Evolutionary conservation across 2,888 invertebrate genomes (phyloP), one percentile per base, ranked within the genome.

Genomic region (Drepana falcataria): DNA sequence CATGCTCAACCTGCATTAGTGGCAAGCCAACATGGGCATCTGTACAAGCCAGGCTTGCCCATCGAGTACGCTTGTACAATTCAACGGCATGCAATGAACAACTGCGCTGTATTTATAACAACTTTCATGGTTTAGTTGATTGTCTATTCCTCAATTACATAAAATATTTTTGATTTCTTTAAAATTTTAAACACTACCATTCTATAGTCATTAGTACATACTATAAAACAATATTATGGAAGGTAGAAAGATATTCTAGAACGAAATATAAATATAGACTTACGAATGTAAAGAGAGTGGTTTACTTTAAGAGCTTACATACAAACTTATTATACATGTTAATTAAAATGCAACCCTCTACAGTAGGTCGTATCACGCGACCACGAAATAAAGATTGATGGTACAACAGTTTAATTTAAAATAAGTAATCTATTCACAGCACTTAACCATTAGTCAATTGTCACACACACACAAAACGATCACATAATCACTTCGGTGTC

Each of bases 361-460:
- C 60, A 68, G 73, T 77, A 82, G 83, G 82, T 75, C 79, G 70
- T 74, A 79, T 77, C 75, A 77, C 79, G 77, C 81, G 79, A 78
- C 77, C 81, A 80, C 73, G 68, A 79, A 83, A 79, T 83, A 82
- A 80, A 84, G 74, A 78, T 79, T 78, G 84, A 85, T 83, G 82
- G 82, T 88, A 88, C 87, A 88, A 89, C 90, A 88, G 88, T 87
- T 83, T 83, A 81, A 79, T 80, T 81, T 81, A 79, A 77, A 76
- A 77, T 79, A 83, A 84, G 83, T 87, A 88, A 84, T 78, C 88
- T 91, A 91, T 90, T 90, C 90, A 90, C 90, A 91, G 90, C 90
- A 90, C 89, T 90, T 87, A 88, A 85, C 87, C 87, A 87, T 88
- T 87, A 89, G 87, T 89, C 83, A 81, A 85, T 77, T 70, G 79